A percentile compares a stretch with the other conserved stretches of the same genome.
Conservation (phyloP, 2,888 invertebrate species). For the Spisula solida region DNA sequence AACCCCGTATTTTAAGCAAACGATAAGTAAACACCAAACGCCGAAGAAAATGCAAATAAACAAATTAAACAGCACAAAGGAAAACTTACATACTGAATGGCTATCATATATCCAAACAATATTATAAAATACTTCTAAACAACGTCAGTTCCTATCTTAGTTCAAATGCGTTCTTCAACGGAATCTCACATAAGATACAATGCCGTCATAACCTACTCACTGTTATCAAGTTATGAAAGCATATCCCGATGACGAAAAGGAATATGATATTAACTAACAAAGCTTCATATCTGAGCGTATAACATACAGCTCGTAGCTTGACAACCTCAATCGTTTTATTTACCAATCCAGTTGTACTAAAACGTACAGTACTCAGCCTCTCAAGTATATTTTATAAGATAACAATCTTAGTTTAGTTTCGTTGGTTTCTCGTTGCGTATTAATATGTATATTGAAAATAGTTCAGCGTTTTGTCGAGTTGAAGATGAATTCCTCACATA, state of each 20-base stretch:
- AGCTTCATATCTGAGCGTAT: background rate
- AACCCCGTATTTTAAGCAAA: no score
- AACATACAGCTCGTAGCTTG: background rate
- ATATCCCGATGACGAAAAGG: background rate
- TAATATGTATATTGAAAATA: background rate
- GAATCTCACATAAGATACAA: background rate
- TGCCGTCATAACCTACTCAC: background rate
- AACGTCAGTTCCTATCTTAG: background rate
- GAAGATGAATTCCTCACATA: background rate
- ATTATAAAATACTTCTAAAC: background rate
- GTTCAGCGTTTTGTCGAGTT: background rate
- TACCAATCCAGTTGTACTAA: background rate
- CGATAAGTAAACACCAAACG: background rate
- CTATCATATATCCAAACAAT: background rate
- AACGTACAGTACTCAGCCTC: background rate
- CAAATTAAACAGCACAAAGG: background rate
- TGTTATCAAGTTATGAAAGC: background rate
- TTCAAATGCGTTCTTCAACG: background rate
- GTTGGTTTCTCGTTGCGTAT: constrained; percentile 1
- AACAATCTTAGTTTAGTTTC: background rate
- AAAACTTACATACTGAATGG: background rate
- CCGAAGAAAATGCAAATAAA: background rate
- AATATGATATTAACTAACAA: background rate
- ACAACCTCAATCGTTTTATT: background rate
- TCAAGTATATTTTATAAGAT: background rate